Base-by-base conservation (phyloP, 2,888 invertebrate genomes). In the Erebia palarica region DNA sequence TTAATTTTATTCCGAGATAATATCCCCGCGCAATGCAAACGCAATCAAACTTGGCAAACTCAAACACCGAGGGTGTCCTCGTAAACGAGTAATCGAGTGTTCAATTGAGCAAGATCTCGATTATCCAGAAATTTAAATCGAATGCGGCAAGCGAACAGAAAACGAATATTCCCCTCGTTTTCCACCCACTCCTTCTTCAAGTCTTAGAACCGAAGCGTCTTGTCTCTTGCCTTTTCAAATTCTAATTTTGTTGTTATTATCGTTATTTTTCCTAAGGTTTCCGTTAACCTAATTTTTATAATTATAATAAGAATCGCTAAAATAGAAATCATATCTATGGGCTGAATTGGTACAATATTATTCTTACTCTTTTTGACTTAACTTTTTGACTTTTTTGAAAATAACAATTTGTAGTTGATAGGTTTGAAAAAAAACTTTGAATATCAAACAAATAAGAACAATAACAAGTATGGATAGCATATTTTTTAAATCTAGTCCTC, bases 41-140 rank as follows among this genome's bases (percentile, higher is more conserved):
- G 85, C 87, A 91, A 92, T 92, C 89, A 92, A 90, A 89, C 85
- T 89, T 82, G 77, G 86, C 89, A 89, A 91, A 92, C 87, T 91
- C 90, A 87, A 89, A 89, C 86, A 90, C 82, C 84, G 86, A 82
- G 83, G 84, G 84, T 86, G 86, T 88, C 85, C 84, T 82, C 86
- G 87, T 90, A 89, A 91, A 89, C 90, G 90, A 89, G 89, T 90
- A 88, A 89, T 91, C 90, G 90, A 89, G 86, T 90, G 88, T 90
- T 91, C 92, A 91, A 91, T 92, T 92, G 92, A 91, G 89, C 89
- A 91, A 89, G 89, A 88, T 90, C 89, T 89, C 88, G 89, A 91
- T 91, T 91, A 91, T 91, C 84, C 86, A 86, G 88, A 87, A 88
- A 91, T 90, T 88, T 88, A 87, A 91, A 90, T 88, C 86, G 88